phyloP scores from a whole-genome alignment of 1,140 invertebrate species.

The Aphidius ervi region DNA sequence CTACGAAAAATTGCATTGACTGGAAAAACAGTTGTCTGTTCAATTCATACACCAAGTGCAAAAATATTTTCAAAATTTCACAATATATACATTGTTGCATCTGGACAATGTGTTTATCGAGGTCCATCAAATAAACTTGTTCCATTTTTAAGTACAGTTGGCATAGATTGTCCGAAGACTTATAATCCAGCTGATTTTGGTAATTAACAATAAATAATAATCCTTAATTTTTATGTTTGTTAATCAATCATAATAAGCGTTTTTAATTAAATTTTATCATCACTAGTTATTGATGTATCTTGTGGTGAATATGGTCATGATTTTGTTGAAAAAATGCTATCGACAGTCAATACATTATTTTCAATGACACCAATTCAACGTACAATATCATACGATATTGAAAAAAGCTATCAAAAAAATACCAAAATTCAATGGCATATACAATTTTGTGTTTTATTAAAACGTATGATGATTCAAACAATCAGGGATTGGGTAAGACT shows the following conservation, averaged over 20 bases:
- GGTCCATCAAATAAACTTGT: constrained; percentile 81
- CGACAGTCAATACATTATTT: background rate
- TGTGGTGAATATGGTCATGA: constrained; percentile 14
- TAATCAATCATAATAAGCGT: no score
- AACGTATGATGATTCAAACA: constrained; percentile 11
- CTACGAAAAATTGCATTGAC: constrained; percentile 84
- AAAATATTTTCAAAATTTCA: constrained; percentile 97
- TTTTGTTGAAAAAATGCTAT: constrained; percentile 10
- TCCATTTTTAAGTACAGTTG: constrained; percentile 78
- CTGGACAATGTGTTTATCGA: constrained; percentile 92
- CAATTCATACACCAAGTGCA: constrained; percentile 95
- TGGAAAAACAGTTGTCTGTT: constrained; percentile 92
- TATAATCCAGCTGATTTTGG: constrained; percentile 94
- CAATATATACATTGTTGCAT: constrained; percentile 86
- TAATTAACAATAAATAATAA: no score
- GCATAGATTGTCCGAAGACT: constrained; percentile 88
- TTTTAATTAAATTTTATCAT: constrained; percentile 84
- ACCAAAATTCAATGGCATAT: background rate
- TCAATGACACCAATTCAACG: constrained; percentile 22
- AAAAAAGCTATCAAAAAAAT: background rate
- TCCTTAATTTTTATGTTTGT: no score
- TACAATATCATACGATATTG: background rate
- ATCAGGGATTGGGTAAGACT: constrained; percentile 6
- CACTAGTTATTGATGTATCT: constrained; percentile 44
- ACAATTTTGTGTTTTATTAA: constrained; percentile 4